These are phyloP conservation scores for Labeo catla DNA, from an alignment of 2,113 vertebrate species.

Conservation along the genomic window DNA sequence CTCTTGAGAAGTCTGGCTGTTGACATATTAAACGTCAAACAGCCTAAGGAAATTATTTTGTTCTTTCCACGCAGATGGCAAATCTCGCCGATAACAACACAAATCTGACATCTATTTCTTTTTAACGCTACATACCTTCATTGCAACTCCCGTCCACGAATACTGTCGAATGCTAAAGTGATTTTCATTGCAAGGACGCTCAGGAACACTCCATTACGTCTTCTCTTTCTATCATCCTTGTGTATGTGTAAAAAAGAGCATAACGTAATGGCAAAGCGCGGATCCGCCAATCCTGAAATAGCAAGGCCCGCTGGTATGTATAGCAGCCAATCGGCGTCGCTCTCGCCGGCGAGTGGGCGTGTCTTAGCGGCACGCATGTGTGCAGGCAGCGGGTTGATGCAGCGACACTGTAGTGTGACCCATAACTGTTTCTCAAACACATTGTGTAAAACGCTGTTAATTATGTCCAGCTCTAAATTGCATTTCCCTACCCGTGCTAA, in stretches of 20 bases:
- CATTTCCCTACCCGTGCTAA: background rate
- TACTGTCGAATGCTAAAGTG: slow-evolving; percentile 70
- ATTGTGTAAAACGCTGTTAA: background rate
- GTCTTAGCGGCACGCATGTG: slow-evolving; percentile 17
- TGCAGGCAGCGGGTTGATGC: slow-evolving; percentile 37
- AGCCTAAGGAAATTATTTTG: background rate
- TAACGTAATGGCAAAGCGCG: slow-evolving; percentile 72
- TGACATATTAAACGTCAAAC: background rate
- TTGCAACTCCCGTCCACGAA: slow-evolving; percentile 72
- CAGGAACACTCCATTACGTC: slow-evolving; percentile 79
- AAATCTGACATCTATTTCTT: too few species aligned
- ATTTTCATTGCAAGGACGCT: slow-evolving; percentile 74
- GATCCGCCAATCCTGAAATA: slow-evolving; percentile 66
- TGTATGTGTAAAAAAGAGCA: slow-evolving; percentile 68
- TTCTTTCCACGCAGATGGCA: background rate
- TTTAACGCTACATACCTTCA: slow-evolving; percentile 74
- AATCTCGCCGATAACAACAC: background rate
- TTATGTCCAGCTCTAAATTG: background rate
- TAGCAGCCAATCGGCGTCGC: slow-evolving; percentile 71
- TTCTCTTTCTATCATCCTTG: slow-evolving; percentile 71
- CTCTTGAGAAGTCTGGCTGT: slow-evolving; percentile 8
- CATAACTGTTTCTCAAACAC: background rate
- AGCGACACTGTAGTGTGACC: background rate
- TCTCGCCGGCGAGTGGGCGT: background rate
- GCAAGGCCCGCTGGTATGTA: slow-evolving; percentile 62